phyloP scores from a whole-genome alignment of 2,888 invertebrate genomes.

The Formica aserva region DNA sequence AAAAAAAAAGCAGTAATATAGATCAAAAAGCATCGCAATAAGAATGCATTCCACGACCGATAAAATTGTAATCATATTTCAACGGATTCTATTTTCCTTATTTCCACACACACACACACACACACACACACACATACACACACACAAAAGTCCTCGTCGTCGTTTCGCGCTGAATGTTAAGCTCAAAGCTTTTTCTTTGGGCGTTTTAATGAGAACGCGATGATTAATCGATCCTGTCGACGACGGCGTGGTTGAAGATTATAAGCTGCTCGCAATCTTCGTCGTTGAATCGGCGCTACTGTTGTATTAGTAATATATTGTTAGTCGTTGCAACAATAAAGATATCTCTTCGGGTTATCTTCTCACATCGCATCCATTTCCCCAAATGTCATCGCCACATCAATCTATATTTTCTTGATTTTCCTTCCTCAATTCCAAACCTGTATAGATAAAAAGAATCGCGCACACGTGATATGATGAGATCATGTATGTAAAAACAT shows the following conservation, averaged over 20 bases:
- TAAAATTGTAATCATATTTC: constrained; percentile 40
- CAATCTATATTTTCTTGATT: constrained; percentile 16
- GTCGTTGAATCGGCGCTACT: constrained; percentile 46
- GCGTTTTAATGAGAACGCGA: constrained; percentile 6
- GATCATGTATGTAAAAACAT: neutral
- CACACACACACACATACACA: neutral
- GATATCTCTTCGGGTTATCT: constrained; percentile 11
- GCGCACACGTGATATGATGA: neutral
- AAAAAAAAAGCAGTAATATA: neutral
- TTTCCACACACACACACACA: neutral
- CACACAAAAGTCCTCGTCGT: neutral
- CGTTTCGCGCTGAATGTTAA: constrained; percentile 22
- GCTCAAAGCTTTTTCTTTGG: constrained; percentile 11
- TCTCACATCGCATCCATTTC: neutral
- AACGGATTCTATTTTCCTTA: constrained; percentile 38
- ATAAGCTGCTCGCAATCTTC: constrained; percentile 45
- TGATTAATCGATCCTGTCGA: constrained; percentile 25
- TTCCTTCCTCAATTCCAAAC: neutral
- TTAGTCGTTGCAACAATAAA: constrained; percentile 67
- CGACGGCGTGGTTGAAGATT: constrained; percentile 23
- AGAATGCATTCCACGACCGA: neutral
- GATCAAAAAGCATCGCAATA: constrained; percentile 30
- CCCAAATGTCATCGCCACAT: neutral
- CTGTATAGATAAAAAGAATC: neutral
- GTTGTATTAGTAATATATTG: constrained; percentile 47